Evolutionary conservation across 2,113 vertebrate genomes (phyloP).

Genomic region (Rhombomys opimus): DNA sequence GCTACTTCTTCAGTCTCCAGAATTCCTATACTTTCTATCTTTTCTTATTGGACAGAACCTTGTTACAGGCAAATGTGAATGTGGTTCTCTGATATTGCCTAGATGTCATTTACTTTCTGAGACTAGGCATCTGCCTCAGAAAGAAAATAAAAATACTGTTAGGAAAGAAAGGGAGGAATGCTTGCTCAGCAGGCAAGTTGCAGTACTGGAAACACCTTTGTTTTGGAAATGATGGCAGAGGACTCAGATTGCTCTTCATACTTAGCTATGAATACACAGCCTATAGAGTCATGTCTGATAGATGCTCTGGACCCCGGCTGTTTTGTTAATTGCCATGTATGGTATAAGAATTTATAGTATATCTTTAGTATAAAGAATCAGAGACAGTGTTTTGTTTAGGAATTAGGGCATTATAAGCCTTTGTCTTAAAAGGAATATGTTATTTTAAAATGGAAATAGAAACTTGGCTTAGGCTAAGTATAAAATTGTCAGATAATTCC

Average conservation of each 20-base stretch:
- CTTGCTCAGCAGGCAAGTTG: neutral
- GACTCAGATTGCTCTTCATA: neutral
- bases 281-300: neutral
- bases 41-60: neutral
- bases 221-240: slow-evolving; percentile 24
- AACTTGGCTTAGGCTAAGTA: neutral
- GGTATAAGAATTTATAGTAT: neutral
- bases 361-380: neutral
- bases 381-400: neutral
- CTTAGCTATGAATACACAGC: neutral
- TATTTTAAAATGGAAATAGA: neutral
- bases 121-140: neutral
- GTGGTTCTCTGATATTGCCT: neutral
- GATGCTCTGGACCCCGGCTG: neutral
- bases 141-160: neutral
- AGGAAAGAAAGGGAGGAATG: neutral
- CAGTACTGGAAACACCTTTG: neutral
- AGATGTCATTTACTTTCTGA: neutral
- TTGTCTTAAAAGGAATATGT: neutral
- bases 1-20: neutral
- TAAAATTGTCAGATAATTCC: neutral
- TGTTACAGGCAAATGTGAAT: neutral
- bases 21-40: neutral
- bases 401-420: neutral
- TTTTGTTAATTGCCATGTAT: neutral